Evolutionary conservation across 2,797 vertebrate species (phyloP), one percentile per base, ranked within the genome.

Genomic region (Heliangelus exortis): DNA sequence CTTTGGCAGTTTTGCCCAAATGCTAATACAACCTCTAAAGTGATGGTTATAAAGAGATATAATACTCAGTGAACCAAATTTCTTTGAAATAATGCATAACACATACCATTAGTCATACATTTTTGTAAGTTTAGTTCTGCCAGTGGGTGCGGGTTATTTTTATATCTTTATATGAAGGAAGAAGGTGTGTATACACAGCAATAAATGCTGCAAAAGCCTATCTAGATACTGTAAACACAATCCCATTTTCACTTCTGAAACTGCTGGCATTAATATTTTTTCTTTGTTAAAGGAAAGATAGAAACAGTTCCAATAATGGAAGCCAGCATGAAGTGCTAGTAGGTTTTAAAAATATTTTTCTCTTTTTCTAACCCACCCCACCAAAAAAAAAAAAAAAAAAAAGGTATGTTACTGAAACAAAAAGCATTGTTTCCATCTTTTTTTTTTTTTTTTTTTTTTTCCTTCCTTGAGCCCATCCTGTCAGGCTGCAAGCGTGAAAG

Each of bases 401-500:
- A 96, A 95, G 71, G 81, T 96, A 84, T 41, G 61, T 96, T 96
- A 96, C 94, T 96, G 98, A 98, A 99, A 98, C 98, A 98, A 98
- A 98, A 99, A 98, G 94, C 98, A 98, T 98, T 98, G 97, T 97
- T 98, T 97, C 92, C 33, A 50, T 53, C 57, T 91, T 93, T 41
- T 75, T 19, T 3, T 21, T 10, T 6, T 86, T 71, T 93, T 95
- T 91, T 92, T 68, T 90, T 82, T 92, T 61, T 90, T 93, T 92
- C 96, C 96, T 97, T 95, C 89, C 97, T 97, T 90, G 91, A 89
- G 97, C 98, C 98, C 98, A 96, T 97, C 97, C 97, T 98, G 98
- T 98, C 98, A 98, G 96, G 98, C 98, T 97, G 98, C 94, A 96
- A 98, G 97, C 97, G 91, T 97, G 97, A 97, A 97, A 98, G 98